A percentile compares a stretch with the other conserved stretches of the same genome.
phyloP scores from a whole-genome alignment of 2,797 vertebrate species.

The Merluccius polli region DNA sequence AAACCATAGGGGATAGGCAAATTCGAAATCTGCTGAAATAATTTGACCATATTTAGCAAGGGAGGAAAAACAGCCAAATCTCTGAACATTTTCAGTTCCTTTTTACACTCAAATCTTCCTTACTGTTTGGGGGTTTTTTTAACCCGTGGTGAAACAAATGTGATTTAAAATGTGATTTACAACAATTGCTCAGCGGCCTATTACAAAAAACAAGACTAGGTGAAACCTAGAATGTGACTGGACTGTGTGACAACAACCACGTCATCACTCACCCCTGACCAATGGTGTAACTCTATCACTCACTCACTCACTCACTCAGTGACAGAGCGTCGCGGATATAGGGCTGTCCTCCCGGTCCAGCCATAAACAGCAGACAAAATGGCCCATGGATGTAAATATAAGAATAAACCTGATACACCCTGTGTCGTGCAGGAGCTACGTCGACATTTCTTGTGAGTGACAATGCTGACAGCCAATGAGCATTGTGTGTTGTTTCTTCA shows the following conservation, averaged over 20 bases:
- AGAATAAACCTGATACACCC: neutral
- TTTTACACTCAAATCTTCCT: neutral
- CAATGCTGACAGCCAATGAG: neutral
- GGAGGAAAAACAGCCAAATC: neutral
- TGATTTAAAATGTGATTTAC: too few species aligned
- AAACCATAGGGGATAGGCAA: neutral
- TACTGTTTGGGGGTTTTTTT: neutral
- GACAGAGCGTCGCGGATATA: too few species aligned
- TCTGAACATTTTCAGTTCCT: neutral
- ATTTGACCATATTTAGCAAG: neutral
- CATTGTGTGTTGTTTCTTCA: neutral
- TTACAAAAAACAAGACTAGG: too few species aligned
- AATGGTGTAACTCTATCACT: too few species aligned
- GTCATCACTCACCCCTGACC: too few species aligned
- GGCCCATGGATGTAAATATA: neutral
- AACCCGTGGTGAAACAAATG: neutral
- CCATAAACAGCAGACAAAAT: too few species aligned
- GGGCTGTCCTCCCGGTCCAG: too few species aligned
- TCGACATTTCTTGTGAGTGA: neutral
- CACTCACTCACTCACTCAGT: too few species aligned
- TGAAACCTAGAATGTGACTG: too few species aligned
- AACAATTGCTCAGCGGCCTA: too few species aligned
- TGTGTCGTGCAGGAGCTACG: neutral
- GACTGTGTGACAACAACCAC: too few species aligned
- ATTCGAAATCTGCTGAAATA: neutral